phyloP scores from a whole-genome alignment of 2,888 invertebrate species.

The Epinotia demarniana region DNA sequence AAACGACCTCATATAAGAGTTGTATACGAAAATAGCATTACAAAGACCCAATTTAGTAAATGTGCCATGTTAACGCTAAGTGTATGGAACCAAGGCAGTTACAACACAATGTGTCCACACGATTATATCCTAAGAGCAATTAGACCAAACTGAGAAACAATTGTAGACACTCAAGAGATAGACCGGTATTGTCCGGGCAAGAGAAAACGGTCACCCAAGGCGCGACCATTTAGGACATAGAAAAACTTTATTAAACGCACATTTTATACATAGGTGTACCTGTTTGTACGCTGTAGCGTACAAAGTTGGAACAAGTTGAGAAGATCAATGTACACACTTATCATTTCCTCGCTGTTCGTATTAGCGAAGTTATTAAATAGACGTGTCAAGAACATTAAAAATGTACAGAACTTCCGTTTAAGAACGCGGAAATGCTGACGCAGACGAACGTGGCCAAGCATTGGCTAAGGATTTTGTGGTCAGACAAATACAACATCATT shows the following conservation, averaged over 20 bases:
- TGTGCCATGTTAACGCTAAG: constrained; percentile 57
- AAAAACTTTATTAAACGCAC: too few relatives aligned
- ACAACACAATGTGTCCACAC: constrained; percentile 59
- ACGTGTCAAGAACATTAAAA: not conserved
- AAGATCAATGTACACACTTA: constrained; percentile 4
- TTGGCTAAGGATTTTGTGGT: constrained; percentile 25
- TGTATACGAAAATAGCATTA: constrained; percentile 17
- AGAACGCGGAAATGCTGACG: constrained; percentile 17
- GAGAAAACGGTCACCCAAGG: constrained; percentile 35
- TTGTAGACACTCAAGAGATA: constrained; percentile 29
- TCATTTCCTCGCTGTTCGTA: not conserved
- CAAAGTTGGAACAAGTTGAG: constrained; percentile 19
- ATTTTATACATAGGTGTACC: too few relatives aligned
- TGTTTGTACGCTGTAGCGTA: too few relatives aligned
- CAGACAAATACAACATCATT: constrained; percentile 28
- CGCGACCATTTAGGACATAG: constrained; percentile 5
- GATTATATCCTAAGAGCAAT: constrained; percentile 52
- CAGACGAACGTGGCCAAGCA: constrained; percentile 1
- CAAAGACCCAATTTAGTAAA: constrained; percentile 47
- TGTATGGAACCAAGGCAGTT: constrained; percentile 52
- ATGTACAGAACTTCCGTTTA: not conserved
- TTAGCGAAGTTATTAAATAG: not conserved
- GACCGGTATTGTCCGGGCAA: constrained; percentile 19
- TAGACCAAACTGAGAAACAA: constrained; percentile 49
- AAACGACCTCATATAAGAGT: constrained; percentile 23